Percentiles rank a stretch among this genome's conserved stretches.
Conservation (phyloP, 1,140 invertebrate species). For the Penaeus vannamei region DNA sequence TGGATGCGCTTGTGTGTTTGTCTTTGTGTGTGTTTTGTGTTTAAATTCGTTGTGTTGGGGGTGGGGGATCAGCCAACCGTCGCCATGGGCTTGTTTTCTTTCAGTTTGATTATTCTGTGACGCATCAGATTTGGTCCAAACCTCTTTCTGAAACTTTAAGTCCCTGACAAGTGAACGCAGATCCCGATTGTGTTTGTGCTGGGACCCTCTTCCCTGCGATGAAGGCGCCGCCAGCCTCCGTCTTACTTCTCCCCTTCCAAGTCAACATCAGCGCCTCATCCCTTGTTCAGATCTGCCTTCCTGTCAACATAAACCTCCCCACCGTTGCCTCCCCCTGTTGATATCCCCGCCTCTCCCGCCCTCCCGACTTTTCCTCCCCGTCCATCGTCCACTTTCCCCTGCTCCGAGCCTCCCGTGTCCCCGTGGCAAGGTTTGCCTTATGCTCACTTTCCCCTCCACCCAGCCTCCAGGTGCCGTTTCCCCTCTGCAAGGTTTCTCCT, state of each 20-base stretch:
- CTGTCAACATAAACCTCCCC: neutral
- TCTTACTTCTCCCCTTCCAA: conserved; percentile 21
- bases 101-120: too few species aligned
- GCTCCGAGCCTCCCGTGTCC: too few species aligned
- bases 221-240: neutral
- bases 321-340: neutral
- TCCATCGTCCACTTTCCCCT: neutral
- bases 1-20: neutral
- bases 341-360: neutral
- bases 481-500: neutral
- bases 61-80: too few species aligned
- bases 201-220: too few species aligned
- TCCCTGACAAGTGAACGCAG: too few species aligned
- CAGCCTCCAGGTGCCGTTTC: neutral
- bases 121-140: too few species aligned
- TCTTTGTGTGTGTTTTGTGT: neutral
- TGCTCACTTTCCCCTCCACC: neutral
- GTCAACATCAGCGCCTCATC: neutral
- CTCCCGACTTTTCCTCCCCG: neutral
- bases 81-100: too few species aligned
- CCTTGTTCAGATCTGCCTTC: neutral
- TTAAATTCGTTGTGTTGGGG: too few species aligned
- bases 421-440: neutral
- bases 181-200: too few species aligned
- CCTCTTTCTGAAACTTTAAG: too few species aligned